phyloP scores from a whole-genome alignment of 2,888 invertebrate genomes.

The Rhingia rostrata region DNA sequence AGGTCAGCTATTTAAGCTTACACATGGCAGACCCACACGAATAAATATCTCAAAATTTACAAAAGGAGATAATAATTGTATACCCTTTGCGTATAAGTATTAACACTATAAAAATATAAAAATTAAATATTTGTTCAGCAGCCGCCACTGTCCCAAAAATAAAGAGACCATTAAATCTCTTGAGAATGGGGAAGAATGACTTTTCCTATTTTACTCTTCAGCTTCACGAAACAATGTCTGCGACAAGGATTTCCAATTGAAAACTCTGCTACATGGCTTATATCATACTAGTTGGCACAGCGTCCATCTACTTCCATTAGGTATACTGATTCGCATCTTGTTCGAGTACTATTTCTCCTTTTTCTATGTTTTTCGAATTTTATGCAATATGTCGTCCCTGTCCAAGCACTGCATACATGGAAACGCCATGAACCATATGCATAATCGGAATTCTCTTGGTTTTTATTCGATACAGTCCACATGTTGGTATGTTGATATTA shows the following conservation, averaged over 20 bases:
- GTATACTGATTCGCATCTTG: slow-evolving; percentile 45
- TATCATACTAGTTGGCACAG: slow-evolving; percentile 28
- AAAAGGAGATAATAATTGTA: too few relatives aligned
- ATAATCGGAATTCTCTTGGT: slow-evolving; percentile 49
- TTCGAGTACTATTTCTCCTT: slow-evolving; percentile 12
- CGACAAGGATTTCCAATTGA: slow-evolving; percentile 56
- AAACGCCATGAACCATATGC: slow-evolving; percentile 59
- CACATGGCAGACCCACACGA: too few relatives aligned
- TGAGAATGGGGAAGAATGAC: slow-evolving; percentile 12
- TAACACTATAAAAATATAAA: not conserved
- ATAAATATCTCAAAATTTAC: too few relatives aligned
- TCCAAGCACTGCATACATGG: slow-evolving; percentile 33
- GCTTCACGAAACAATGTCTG: slow-evolving; percentile 15
- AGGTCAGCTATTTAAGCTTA: too few relatives aligned
- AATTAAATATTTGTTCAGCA: not conserved
- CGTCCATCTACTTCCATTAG: slow-evolving; percentile 39
- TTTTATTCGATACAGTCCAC: slow-evolving; percentile 35
- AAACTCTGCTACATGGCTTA: slow-evolving; percentile 9
- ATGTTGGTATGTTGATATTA: slow-evolving; percentile 55
- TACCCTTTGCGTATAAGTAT: too few relatives aligned
- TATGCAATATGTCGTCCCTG: slow-evolving; percentile 50
- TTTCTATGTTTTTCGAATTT: slow-evolving; percentile 26
- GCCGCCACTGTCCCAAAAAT: slow-evolving; percentile 14
- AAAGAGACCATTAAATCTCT: not conserved
- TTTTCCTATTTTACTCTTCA: not conserved